Conservation (phyloP, 2,113 vertebrate species). For the Takifugu bimaculatus region DNA sequence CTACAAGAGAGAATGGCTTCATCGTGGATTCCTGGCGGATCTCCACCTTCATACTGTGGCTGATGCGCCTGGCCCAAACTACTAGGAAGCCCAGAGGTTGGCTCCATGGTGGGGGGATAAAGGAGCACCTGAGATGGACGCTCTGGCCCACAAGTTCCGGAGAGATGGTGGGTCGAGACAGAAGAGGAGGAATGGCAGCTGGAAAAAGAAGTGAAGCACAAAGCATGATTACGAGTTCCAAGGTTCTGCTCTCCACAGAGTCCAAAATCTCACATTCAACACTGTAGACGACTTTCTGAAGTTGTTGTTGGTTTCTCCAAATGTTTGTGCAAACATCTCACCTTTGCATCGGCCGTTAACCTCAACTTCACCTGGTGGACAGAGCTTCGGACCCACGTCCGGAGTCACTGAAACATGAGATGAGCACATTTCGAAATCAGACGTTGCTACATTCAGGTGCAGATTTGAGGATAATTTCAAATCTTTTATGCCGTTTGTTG, state of each 20-base stretch:
- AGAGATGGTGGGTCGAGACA: constrained; percentile 59
- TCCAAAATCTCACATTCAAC: no score
- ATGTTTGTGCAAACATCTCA: constrained; percentile 19
- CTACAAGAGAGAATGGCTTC: constrained; percentile 61
- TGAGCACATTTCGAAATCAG: not conserved
- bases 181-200: constrained; percentile 55
- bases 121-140: constrained; percentile 75
- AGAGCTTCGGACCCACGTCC: constrained; percentile 61
- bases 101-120: constrained; percentile 32
- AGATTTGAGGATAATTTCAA: no score
- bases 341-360: constrained; percentile 67
- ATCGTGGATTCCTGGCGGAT: constrained; percentile 70
- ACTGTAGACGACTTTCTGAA: no score
- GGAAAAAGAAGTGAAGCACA: not conserved
- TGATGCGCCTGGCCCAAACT: constrained; percentile 75
- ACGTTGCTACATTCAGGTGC: not conserved
- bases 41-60: constrained; percentile 72
- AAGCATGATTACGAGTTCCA: no score
- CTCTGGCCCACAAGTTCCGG: constrained; percentile 67
- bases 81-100: constrained; percentile 60
- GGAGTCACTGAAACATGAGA: constrained; percentile 45
- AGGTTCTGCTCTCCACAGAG: no score
- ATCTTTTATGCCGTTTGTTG: no score
- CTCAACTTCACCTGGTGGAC: constrained; percentile 63
- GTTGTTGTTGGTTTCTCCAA: no score